phyloP scores from a whole-genome alignment of 2,797 vertebrate genomes.

The Dipus sagitta region DNA sequence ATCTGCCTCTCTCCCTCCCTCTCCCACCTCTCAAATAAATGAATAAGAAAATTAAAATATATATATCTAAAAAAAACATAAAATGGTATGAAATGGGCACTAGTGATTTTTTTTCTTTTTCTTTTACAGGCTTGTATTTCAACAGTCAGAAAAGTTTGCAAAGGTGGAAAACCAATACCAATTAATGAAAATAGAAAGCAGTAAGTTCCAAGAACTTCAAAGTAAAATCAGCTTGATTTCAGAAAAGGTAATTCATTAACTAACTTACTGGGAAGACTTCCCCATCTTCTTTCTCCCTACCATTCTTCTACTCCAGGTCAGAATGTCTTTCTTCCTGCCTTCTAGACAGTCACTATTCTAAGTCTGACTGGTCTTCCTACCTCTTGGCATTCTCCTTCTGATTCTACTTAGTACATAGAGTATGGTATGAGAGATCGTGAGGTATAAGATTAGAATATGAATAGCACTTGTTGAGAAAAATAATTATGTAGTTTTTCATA shows the following conservation, averaged over 20 bases:
- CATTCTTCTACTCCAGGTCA: not conserved
- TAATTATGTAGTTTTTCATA: not conserved
- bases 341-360: constrained; percentile 15
- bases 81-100: not conserved
- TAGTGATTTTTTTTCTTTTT: constrained; percentile 75
- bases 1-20: no score
- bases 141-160: constrained; percentile 92
- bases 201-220: constrained; percentile 89
- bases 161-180: constrained; percentile 91
- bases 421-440: constrained; percentile 25
- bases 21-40: no score
- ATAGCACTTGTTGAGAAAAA: constrained; percentile 26
- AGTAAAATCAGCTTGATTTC: constrained; percentile 91
- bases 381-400: not conserved
- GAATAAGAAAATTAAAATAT: no score
- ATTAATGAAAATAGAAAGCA: constrained; percentile 89
- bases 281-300: not conserved
- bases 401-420: not conserved
- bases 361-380: not conserved
- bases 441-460: constrained; percentile 40
- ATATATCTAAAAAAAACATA: no score
- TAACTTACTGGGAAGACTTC: not conserved
- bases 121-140: constrained; percentile 91
- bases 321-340: constrained; percentile 37
- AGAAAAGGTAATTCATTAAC: constrained; percentile 91